A percentile compares a stretch with the other conserved stretches of the same genome.
These are phyloP conservation scores for Guaruba guarouba DNA, from an alignment of 2,113 vertebrate species.

Conservation along the genomic window DNA sequence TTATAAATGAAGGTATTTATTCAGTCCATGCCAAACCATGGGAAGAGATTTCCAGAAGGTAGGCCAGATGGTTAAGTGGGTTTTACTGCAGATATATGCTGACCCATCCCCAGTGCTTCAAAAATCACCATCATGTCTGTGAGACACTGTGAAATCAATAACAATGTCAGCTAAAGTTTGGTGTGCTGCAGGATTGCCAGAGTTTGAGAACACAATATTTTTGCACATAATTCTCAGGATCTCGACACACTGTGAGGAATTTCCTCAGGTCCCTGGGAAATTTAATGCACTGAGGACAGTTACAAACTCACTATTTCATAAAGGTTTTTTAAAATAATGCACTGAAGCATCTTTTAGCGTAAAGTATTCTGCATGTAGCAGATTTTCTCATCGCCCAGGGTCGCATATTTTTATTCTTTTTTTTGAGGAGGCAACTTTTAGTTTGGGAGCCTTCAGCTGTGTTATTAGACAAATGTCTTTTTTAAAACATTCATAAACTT, in stretches of 20 bases:
- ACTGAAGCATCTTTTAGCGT: neutral
- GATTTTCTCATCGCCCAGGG: neutral
- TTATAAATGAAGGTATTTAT: slow-evolving; percentile 47
- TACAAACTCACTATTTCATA: neutral
- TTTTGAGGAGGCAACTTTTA: neutral
- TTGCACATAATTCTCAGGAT: neutral
- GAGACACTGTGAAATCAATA: neutral
- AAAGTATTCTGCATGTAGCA: neutral
- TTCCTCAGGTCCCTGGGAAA: neutral
- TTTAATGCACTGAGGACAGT: neutral
- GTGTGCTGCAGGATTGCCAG: neutral
- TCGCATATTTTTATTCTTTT: neutral
- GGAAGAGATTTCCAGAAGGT: slow-evolving; percentile 55
- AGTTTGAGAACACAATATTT: neutral
- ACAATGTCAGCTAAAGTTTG: neutral
- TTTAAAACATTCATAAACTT: neutral
- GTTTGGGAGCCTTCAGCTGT: neutral
- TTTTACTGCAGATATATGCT: slow-evolving; percentile 17
- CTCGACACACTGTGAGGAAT: neutral
- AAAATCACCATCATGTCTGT: neutral
- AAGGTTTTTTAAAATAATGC: neutral
- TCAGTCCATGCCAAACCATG: neutral
- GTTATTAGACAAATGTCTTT: neutral
- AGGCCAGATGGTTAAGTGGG: slow-evolving; percentile 42
- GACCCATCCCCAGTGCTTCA: slow-evolving; percentile 5